Evolutionary conservation across 2,113 vertebrate species (phyloP), one percentile per base, ranked within the genome.

Genomic region (Trochalopteron elliotii): DNA sequence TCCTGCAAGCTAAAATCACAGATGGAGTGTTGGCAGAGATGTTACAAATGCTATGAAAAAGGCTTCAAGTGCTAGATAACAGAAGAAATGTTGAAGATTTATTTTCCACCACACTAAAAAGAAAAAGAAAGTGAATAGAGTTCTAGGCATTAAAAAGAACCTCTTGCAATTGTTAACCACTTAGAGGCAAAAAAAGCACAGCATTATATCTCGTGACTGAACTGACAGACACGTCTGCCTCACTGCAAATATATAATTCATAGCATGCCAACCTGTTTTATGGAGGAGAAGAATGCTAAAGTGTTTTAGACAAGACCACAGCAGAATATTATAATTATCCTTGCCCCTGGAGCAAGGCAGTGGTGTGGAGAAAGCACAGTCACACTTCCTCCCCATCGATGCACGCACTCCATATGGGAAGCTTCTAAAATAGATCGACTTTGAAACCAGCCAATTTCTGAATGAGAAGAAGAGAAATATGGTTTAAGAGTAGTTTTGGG

Each of bases 1-100:
- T 77, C 95, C 76, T 94, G 83, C 40, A 65, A 96, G 71, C 76
- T 83, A 94, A 97, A 96, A 83, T 95, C 84, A 95, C 74, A 96
- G 87, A 92, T 87, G 78, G 86, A 85, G 83, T 11, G 22, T 16
- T 87, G 56, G 68, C 94, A 94, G 82, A 83, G 79, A 89, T 49
- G 37, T 61, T 85, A 89, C 53, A 72, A 91, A 89, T 28, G 25
- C 40, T 53, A 60, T 28, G 52, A 74, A 92, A 97, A 97, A 96
- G 50, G 71, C 40, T 37, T 57, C 2, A 91, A 91, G 86, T 49
- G 65, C 65, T 86, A 80, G 37, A 57, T 91, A 95, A 90, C 42
- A 89, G 77, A 86, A 91, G n/a, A 75, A 52, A 71, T 7, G 55
- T 64, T 71, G 75, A 67, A 87, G 81, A 84, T 85, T 89, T 92